phyloP scores from a whole-genome alignment of 2,113 vertebrate genomes.

The Drymodes brunneopygia region DNA sequence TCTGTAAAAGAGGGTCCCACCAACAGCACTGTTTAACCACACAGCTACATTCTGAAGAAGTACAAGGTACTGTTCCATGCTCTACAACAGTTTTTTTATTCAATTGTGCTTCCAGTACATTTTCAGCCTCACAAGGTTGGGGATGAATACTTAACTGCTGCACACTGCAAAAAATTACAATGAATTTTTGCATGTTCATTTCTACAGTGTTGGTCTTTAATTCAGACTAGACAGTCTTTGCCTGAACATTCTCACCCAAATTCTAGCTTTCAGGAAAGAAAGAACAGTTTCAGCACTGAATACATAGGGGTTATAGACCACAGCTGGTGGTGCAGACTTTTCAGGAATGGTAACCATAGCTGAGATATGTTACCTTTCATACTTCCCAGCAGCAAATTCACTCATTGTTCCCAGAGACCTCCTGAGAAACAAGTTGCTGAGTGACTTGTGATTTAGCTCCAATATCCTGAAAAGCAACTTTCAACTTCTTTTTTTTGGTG shows the following conservation, averaged over 20 bases:
- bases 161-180: neutral
- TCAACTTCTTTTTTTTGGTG: neutral
- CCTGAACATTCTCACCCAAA: neutral
- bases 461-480: neutral
- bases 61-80: neutral
- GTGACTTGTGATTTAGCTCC: neutral
- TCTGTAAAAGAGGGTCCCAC: neutral
- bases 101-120: neutral
- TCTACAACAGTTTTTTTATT: neutral
- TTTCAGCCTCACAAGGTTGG: neutral
- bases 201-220: neutral
- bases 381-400: neutral
- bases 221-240: neutral
- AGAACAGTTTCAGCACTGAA: neutral
- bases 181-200: neutral
- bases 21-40: neutral
- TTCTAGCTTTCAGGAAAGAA: neutral
- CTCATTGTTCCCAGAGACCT: neutral
- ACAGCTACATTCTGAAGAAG: neutral
- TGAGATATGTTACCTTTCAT: neutral
- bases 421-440: fast-evolving
- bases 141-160: neutral
- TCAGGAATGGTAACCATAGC: neutral
- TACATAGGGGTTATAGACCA: neutral
- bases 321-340: neutral